Percentiles rank a stretch among this genome's conserved stretches.
Conservation (phyloP, 2,888 invertebrate species). For the Callosobruchus maculatus region DNA sequence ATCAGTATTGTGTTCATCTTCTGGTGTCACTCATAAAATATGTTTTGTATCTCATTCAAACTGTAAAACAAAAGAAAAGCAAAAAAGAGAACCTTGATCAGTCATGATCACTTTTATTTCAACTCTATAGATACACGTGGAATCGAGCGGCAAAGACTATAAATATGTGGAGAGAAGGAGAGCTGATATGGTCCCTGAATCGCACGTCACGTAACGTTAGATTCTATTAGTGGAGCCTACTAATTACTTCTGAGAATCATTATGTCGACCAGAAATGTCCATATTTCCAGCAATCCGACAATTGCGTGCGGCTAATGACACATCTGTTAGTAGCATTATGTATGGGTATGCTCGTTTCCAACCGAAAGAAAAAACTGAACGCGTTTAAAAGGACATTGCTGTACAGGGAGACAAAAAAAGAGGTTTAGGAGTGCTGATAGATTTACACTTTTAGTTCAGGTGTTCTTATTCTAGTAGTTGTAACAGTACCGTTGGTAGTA, state of each 20-base stretch:
- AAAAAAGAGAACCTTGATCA: too few species aligned
- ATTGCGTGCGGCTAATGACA: not conserved
- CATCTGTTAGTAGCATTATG: not conserved
- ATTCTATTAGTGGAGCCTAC: not conserved
- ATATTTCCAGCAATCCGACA: not conserved
- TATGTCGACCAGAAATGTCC: not conserved
- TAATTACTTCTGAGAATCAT: not conserved
- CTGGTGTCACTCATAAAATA: too few species aligned
- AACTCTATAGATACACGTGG: not conserved
- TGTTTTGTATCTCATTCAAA: too few species aligned
- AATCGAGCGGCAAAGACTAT: not conserved
- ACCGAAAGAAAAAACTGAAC: not conserved
- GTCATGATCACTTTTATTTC: too few species aligned
- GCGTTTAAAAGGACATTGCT: not conserved
- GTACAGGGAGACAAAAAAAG: not conserved
- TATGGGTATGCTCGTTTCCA: not conserved
- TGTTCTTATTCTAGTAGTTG: not conserved
- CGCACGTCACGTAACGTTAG: not conserved
- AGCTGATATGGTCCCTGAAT: not conserved
- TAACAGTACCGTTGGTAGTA: too few species aligned
- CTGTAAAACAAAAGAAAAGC: too few species aligned
- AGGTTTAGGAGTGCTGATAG: not conserved
- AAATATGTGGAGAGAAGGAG: not conserved
- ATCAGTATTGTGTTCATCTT: too few species aligned
- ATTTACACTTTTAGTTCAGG: not conserved